A percentile compares a stretch with the other conserved stretches of the same genome.
These are phyloP conservation scores for Channa argus DNA, from an alignment of 2,113 vertebrate species.

Conservation along the genomic window DNA sequence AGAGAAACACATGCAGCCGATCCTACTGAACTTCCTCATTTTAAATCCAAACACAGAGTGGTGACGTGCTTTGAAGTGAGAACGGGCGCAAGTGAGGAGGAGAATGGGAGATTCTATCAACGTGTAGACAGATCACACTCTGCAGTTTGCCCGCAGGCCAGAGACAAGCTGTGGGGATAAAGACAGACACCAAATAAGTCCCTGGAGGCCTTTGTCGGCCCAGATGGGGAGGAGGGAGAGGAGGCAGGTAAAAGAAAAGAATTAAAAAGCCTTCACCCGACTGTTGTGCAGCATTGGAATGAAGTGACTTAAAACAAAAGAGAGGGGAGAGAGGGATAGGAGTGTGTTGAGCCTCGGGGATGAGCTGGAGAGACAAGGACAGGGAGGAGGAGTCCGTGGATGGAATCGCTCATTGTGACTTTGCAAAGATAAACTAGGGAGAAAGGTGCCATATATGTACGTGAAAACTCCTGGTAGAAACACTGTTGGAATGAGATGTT, in stretches of 20 bases:
- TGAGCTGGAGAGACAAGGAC: conserved; percentile 62
- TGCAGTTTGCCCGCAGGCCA: conserved; percentile 68
- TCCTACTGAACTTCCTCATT: conserved; percentile 18
- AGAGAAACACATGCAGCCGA: not conserved
- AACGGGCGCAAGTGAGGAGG: conserved; percentile 25
- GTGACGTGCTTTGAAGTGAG: conserved; percentile 48
- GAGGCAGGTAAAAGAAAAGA: conserved; percentile 3
- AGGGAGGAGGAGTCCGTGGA: conserved; percentile 65
- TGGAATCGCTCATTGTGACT: conserved; percentile 72
- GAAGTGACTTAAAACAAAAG: conserved; percentile 74
- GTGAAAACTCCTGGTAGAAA: conserved; percentile 45
- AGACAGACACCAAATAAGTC: conserved; percentile 67
- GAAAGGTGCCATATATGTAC: conserved; percentile 31
- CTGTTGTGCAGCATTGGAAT: conserved; percentile 70
- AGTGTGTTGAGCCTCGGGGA: conserved; percentile 60
- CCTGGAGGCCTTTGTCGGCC: conserved; percentile 49
- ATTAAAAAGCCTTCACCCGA: conserved; percentile 4
- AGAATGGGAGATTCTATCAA: conserved; percentile 49
- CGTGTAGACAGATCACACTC: conserved; percentile 64
- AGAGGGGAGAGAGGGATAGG: conserved; percentile 13
- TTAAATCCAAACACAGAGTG: conserved; percentile 20
- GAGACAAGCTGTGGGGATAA: conserved; percentile 66
- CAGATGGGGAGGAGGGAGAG: conserved; percentile 45
- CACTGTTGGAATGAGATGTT: conserved; percentile 41
- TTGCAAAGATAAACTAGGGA: conserved; percentile 52